Percentiles rank a stretch among this genome's conserved stretches.
Conservation (phyloP, 2,888 invertebrate species). For the Emesis russula region DNA sequence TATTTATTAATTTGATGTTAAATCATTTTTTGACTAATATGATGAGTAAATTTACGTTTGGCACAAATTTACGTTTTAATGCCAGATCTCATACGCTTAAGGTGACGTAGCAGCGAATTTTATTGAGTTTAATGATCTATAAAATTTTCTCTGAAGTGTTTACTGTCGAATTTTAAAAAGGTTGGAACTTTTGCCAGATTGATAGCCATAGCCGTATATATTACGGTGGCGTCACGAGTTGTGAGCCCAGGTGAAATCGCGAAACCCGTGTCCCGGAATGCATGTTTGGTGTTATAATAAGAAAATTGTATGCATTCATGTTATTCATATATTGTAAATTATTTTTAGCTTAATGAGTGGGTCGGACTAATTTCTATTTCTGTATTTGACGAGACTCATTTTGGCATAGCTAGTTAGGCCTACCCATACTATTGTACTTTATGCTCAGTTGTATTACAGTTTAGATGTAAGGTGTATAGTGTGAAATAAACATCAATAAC, state of each 20-base stretch:
- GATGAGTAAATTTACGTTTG: no score
- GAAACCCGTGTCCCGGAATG: slow-evolving; percentile 30
- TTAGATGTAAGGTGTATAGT: slow-evolving; percentile 91
- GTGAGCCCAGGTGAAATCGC: neutral
- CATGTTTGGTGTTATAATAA: slow-evolving; percentile 75
- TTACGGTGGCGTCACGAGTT: neutral
- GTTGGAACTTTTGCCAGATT: neutral
- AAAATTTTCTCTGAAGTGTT: neutral
- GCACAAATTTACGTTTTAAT: no score
- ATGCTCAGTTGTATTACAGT: slow-evolving; percentile 93
- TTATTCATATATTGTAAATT: slow-evolving; percentile 94
- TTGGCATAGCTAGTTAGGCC: slow-evolving; percentile 88
- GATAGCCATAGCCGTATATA: neutral
- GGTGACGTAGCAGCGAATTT: no score
- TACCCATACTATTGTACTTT: slow-evolving; percentile 92
- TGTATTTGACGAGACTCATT: slow-evolving; percentile 89
- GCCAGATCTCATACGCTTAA: no score
- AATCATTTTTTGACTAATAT: no score
- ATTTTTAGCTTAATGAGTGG: slow-evolving; percentile 92
- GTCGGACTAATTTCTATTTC: slow-evolving; percentile 88
- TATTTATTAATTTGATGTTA: no score
- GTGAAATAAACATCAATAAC: slow-evolving; percentile 68
- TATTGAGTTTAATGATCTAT: no score
- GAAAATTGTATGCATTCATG: slow-evolving; percentile 92
- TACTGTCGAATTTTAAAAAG: neutral